Evolutionary conservation across 2,888 invertebrate genomes (phyloP).

Genomic region (Tachina fera): DNA sequence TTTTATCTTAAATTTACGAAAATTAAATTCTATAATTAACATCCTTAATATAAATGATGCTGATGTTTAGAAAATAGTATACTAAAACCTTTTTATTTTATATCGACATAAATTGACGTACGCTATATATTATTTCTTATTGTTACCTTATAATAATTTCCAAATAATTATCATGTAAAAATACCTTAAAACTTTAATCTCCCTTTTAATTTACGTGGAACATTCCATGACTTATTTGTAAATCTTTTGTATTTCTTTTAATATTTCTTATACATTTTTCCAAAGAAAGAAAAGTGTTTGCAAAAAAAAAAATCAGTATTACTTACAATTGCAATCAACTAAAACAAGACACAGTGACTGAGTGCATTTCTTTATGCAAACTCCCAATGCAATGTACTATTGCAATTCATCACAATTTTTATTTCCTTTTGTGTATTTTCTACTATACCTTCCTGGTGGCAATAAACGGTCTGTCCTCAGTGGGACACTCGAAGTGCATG

Average conservation of each 20-base stretch:
- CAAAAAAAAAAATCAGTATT: neutral
- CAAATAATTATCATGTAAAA: neutral
- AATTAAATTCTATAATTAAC: too few relatives aligned
- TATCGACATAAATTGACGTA: too few relatives aligned
- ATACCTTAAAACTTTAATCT: neutral
- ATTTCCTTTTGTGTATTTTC: constrained; percentile 1
- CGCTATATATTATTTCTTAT: too few relatives aligned
- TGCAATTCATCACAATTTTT: constrained; percentile 31
- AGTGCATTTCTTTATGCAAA: constrained; percentile 40
- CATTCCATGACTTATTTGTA: neutral
- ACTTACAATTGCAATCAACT: constrained; percentile 43
- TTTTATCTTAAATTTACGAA: too few relatives aligned
- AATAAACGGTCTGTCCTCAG: constrained; percentile 78
- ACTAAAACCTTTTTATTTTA: too few relatives aligned
- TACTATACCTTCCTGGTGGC: constrained; percentile 75
- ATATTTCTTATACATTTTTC: neutral
- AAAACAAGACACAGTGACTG: constrained; percentile 33
- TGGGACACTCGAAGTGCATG: constrained; percentile 78
- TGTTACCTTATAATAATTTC: neutral
- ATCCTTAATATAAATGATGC: too few relatives aligned
- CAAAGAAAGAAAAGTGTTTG: neutral
- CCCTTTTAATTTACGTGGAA: neutral
- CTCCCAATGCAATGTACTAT: constrained; percentile 39
- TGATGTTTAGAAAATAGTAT: too few relatives aligned
- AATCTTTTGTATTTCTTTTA: neutral